Conservation (phyloP, 2,113 vertebrate genomes). For the Speoplatyrhinus poulsoni region DNA sequence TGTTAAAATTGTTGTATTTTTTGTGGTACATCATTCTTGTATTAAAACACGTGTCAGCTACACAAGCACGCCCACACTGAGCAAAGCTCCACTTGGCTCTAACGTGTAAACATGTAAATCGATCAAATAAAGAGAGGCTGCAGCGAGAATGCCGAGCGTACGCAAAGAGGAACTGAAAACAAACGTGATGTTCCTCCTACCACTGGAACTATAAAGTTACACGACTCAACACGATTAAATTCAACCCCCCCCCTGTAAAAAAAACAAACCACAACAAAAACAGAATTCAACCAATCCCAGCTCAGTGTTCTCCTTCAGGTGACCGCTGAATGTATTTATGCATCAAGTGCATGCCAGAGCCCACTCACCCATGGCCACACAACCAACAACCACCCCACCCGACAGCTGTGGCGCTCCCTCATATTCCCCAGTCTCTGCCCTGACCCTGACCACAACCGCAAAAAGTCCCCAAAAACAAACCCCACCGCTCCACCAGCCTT, state of each 20-base stretch:
- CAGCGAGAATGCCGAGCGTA: neutral
- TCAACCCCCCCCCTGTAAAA: neutral
- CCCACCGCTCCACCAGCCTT: conserved; percentile 3
- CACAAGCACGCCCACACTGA: conserved; percentile 60
- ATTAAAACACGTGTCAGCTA: conserved; percentile 59
- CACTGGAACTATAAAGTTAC: neutral
- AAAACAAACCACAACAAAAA: neutral
- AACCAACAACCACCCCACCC: conserved; percentile 26
- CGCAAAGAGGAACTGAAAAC: conserved; percentile 5
- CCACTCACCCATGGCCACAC: conserved; percentile 6
- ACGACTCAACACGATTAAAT: neutral
- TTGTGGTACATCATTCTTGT: conserved; percentile 36
- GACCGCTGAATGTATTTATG: conserved; percentile 1
- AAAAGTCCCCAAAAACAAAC: neutral
- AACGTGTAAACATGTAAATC: conserved; percentile 50
- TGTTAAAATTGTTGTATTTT: conserved; percentile 12
- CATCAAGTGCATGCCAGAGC: neutral
- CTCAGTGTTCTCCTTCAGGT: neutral
- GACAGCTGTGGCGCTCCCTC: conserved; percentile 41
- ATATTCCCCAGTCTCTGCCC: conserved; percentile 13
- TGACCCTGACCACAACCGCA: conserved; percentile 27
- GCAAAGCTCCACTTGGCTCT: conserved; percentile 36
- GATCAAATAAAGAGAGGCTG: conserved; percentile 17
- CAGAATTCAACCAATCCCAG: neutral
- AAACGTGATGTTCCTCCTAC: neutral